These are phyloP conservation scores for Caenorhabditis zanzibari DNA, from an alignment of 2,888 invertebrate genomes.

Conservation along the genomic window DNA sequence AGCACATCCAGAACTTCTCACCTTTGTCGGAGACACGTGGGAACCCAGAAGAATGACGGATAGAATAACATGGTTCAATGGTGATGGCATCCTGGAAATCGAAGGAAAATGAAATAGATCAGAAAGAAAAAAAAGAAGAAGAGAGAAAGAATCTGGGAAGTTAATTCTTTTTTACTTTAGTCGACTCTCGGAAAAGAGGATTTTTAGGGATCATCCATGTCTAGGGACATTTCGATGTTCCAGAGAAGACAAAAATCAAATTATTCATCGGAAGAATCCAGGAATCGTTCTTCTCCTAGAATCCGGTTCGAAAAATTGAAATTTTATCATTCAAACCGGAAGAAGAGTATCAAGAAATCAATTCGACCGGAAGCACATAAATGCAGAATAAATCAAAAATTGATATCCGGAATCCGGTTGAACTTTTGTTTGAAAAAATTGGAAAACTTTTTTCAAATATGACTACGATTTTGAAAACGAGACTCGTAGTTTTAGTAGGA, in stretches of 20 bases:
- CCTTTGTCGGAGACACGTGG: slow-evolving; percentile 25
- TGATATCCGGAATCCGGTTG: slow-evolving; percentile 4
- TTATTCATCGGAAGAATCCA: neutral
- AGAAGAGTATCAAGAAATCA: slow-evolving; percentile 3
- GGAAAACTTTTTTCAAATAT: too few relatives aligned
- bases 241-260: slow-evolving; percentile 1
- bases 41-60: slow-evolving; percentile 51
- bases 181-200: slow-evolving; percentile 4
- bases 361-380: neutral
- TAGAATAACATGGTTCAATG: slow-evolving; percentile 27
- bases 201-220: slow-evolving; percentile 25
- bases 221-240: slow-evolving; percentile 10
- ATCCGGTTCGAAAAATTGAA: neutral
- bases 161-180: slow-evolving; percentile 15
- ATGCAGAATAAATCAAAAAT: slow-evolving; percentile 10
- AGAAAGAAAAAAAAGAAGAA: neutral
- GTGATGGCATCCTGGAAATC: slow-evolving; percentile 42
- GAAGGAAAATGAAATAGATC: neutral
- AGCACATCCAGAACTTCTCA: neutral
- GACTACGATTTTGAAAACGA: too few relatives aligned
- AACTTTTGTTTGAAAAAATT: slow-evolving; percentile 21
- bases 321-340: slow-evolving; percentile 28
- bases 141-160: neutral
- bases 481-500: slow-evolving; percentile 24
- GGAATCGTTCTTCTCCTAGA: neutral